Evolutionary conservation across 2,797 vertebrate species (phyloP), one percentile per base, ranked within the genome.

Genomic region (Sebastes umbrosus): DNA sequence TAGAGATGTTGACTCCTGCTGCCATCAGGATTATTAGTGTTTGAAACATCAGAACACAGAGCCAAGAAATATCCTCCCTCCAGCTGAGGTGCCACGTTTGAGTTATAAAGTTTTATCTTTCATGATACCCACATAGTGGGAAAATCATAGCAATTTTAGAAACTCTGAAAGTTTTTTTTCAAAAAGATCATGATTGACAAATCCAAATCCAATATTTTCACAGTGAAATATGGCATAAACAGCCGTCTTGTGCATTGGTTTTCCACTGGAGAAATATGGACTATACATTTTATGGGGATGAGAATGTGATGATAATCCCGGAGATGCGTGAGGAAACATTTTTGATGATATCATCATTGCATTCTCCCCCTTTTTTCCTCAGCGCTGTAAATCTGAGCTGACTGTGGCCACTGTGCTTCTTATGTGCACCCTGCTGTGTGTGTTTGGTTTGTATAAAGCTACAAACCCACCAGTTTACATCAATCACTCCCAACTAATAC

Each of bases 321-420:
- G 31, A 24, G 4, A 66, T 29, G 16, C 14, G 3, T 34, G 25
- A 29, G 32, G 39, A 68, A 55, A 24, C 39, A 3, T 65, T 58
- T 66, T 43, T 1, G 2, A 20, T 36, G 6, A 29, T 34, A 8
- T 5, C 39, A 22, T 62, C n/a, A 4, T 16, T 16, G 14, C 16
- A 1, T 11, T 71, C 14, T 68, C 32, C 16, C 16, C 5, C 6
- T 10, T 55, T 58, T 75, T 54, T 20, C 13, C 24, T 65, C 54
- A 11, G 64, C 36, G 46, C 6, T 86, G 76, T 20, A 73, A 65
- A 72, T 65, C 64, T 69, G 34, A 18, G 46, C 70, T 59, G 66
- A 77, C 65, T 67, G 82, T 69, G 46, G 50, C 62, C 32, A 11
- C 58, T 55, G 25, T 46, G 65, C 63, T 34, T 63, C 34, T 25